phyloP scores from a whole-genome alignment of 2,888 invertebrate genomes.

The Sphecodes monilicornis region DNA sequence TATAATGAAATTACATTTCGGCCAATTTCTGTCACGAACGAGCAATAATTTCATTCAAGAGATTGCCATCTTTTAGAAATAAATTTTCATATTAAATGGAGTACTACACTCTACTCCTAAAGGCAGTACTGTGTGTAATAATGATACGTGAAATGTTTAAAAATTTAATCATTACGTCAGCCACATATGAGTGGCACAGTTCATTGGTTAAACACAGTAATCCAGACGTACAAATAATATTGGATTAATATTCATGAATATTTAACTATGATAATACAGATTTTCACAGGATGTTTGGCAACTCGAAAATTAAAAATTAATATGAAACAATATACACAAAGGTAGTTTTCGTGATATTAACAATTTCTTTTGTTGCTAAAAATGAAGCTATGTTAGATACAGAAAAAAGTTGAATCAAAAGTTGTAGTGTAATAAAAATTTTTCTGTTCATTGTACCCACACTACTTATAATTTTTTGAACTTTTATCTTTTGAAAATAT shows the following conservation, averaged over 20 bases:
- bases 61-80: background rate
- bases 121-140: background rate
- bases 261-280: background rate
- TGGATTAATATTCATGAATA: background rate
- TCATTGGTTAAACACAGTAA: background rate
- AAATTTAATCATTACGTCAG: background rate
- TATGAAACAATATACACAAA: too few relatives aligned
- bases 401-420: too few relatives aligned
- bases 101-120: background rate
- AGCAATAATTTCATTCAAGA: background rate
- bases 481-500: too few relatives aligned
- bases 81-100: background rate
- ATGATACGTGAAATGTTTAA: background rate
- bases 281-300: too few relatives aligned
- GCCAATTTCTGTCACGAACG: background rate
- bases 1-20: background rate
- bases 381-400: too few relatives aligned
- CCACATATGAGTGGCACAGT: background rate
- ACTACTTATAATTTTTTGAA: too few relatives aligned
- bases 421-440: too few relatives aligned
- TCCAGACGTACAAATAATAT: background rate
- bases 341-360: too few relatives aligned
- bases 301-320: too few relatives aligned
- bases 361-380: too few relatives aligned
- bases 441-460: too few relatives aligned